These are phyloP conservation scores for Callorhinus ursinus DNA, from an alignment of 2,113 vertebrate genomes.

Conservation along the genomic window DNA sequence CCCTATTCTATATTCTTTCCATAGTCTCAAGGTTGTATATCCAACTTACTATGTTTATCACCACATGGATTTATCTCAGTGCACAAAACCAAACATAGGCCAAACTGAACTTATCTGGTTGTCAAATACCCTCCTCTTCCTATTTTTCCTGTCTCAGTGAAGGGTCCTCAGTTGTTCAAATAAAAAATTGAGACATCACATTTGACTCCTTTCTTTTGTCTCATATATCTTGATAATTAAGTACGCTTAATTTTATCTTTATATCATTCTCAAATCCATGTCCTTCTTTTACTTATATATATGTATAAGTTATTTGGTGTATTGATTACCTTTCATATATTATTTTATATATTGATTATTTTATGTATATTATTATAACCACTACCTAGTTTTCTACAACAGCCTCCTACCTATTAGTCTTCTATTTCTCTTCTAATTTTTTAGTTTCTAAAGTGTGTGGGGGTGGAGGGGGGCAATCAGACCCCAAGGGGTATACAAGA, in stretches of 20 bases:
- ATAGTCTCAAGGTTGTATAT: not conserved
- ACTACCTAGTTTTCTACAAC: not conserved
- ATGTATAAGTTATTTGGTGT: not conserved
- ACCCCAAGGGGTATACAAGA: not conserved
- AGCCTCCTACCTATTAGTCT: not conserved
- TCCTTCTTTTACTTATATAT: not conserved
- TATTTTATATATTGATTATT: not conserved
- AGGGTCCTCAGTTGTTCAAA: not conserved
- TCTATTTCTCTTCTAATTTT: not conserved
- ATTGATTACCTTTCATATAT: not conserved
- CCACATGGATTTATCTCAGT: not conserved
- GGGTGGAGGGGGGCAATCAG: not conserved
- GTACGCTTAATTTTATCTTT: not conserved
- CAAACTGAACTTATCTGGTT: not conserved
- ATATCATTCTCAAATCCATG: not conserved
- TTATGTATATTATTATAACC: not conserved
- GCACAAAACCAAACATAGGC: not conserved
- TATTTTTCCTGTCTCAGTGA: not conserved
- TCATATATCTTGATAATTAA: not conserved
- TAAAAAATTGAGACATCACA: not conserved
- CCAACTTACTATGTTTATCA: not conserved
- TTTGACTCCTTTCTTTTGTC: not conserved
- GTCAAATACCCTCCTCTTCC: not conserved
- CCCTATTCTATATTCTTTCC: not conserved
- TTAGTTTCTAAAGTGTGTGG: not conserved